phyloP scores from a whole-genome alignment of 2,113 vertebrate species.

The Phaethornis superciliosus region DNA sequence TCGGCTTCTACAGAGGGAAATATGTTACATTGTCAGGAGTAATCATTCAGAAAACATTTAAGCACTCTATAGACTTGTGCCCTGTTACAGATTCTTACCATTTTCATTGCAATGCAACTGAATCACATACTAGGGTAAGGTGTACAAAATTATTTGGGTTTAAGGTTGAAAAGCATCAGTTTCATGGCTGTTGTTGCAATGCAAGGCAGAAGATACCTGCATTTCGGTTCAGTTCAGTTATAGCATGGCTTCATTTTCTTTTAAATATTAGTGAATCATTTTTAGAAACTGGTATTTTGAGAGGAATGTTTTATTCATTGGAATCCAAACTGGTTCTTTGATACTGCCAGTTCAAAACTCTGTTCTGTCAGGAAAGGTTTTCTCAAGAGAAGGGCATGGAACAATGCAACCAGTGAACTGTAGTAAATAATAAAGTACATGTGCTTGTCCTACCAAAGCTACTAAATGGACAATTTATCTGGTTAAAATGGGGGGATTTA shows the following conservation, averaged over 20 bases:
- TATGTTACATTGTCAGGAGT: not conserved
- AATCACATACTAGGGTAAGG: not conserved
- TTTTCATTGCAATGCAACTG: not conserved
- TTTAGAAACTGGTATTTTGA: not conserved
- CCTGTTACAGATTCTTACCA: not conserved
- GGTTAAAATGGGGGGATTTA: not conserved
- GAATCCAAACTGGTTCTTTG: not conserved
- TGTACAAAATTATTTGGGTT: not conserved
- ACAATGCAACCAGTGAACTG: not conserved
- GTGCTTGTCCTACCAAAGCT: not conserved
- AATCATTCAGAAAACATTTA: not conserved
- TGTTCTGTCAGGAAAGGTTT: not conserved
- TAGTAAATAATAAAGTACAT: not conserved
- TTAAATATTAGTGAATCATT: not conserved
- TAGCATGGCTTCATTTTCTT: not conserved
- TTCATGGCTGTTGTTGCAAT: not conserved
- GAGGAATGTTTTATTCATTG: not conserved
- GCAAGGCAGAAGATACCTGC: not conserved
- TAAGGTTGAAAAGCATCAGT: not conserved
- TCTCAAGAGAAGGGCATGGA: not conserved
- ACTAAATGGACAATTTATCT: not conserved
- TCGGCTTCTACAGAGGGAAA: not conserved
- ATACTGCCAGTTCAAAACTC: not conserved
- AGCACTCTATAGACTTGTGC: not conserved
- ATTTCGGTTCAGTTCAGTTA: not conserved